Conservation (phyloP, 2,113 vertebrate genomes). For the western clawed frog (Xenopus tropicalis) region DNA sequence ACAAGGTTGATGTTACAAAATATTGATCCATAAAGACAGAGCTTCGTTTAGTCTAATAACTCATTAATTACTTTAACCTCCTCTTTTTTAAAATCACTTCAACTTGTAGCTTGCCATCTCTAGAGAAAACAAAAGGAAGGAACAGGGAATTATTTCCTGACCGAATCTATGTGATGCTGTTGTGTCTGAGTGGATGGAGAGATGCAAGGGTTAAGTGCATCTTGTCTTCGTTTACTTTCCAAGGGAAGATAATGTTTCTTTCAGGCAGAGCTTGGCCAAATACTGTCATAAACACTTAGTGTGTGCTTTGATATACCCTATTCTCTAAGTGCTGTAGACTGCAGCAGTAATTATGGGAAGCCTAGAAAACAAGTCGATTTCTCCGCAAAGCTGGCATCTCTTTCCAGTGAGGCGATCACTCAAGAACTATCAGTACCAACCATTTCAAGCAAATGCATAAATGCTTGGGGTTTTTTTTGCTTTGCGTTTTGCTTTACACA, state of each 20-base stretch:
- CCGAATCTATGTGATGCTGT: too few relatives aligned
- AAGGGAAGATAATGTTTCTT: conserved; percentile 55
- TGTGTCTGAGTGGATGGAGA: not conserved
- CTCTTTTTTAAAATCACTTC: too few relatives aligned
- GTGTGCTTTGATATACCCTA: conserved; percentile 57
- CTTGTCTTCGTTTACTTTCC: conserved; percentile 43
- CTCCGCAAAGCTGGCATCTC: conserved; percentile 50
- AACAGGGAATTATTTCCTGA: not conserved
- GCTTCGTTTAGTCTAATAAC: too few relatives aligned
- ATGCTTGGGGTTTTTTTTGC: not conserved
- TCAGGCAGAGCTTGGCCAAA: conserved; percentile 60
- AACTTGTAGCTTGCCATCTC: too few relatives aligned
- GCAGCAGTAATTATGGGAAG: conserved; percentile 66
- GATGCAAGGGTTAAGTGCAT: conserved; percentile 54
- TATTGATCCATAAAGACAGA: too few relatives aligned
- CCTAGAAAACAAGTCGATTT: conserved; percentile 57
- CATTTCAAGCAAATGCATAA: conserved; percentile 38
- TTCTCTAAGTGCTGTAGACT: conserved; percentile 60
- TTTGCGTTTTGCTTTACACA: not conserved
- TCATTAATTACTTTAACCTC: too few relatives aligned
- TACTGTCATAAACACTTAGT: conserved; percentile 59
- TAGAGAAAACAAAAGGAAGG: not conserved
- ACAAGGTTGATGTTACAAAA: too few relatives aligned
- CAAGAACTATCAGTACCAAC: conserved; percentile 42
- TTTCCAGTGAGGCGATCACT: conserved; percentile 48